Percentiles rank a stretch among this genome's conserved stretches.
phyloP scores from a whole-genome alignment of 1,140 invertebrate genomes.

The Tenebrio molitor region DNA sequence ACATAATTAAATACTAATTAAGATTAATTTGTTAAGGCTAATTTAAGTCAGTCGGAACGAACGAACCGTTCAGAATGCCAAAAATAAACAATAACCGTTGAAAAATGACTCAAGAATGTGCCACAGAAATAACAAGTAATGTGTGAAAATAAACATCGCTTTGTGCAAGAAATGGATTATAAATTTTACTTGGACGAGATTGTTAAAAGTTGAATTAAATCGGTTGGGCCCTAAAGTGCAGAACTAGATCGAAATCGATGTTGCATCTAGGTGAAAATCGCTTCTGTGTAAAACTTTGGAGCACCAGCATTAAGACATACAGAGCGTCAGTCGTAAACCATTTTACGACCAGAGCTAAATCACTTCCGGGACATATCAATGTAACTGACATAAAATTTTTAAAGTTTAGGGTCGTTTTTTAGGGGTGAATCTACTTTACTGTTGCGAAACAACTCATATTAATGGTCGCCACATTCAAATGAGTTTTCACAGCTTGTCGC shows the following conservation, averaged over 20 bases:
- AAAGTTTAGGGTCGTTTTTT: not conserved
- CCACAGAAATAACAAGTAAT: not conserved
- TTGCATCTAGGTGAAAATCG: conserved; percentile 21
- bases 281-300: conserved; percentile 13
- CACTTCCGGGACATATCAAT: conserved; percentile 21
- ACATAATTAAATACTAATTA: not conserved
- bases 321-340: conserved; percentile 14
- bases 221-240: not conserved
- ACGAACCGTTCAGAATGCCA: not conserved
- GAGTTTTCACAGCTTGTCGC: not conserved
- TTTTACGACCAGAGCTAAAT: conserved; percentile 10
- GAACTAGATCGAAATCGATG: too few relatives aligned
- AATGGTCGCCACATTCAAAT: not conserved
- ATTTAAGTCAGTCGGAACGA: not conserved
- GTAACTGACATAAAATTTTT: not conserved
- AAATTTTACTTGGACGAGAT: not conserved
- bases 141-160: not conserved
- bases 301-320: not conserved
- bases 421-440: not conserved
- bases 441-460: not conserved
- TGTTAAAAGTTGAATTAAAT: not conserved
- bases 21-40: not conserved
- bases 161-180: not conserved
- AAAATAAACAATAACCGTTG: not conserved
- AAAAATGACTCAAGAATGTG: not conserved